phyloP scores from a whole-genome alignment of 2,797 vertebrate genomes.

The Masticophis lateralis region DNA sequence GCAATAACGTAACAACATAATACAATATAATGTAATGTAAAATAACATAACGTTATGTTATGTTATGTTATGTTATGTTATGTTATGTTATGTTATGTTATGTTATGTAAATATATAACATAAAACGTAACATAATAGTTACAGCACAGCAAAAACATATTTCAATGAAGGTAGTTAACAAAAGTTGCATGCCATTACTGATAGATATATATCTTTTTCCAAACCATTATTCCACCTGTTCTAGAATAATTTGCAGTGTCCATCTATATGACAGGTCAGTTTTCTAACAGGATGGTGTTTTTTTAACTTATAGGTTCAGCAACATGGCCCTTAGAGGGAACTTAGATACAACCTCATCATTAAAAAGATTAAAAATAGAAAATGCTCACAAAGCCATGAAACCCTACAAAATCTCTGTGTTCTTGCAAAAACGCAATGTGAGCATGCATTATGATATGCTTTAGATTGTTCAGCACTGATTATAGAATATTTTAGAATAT shows the following conservation, averaged over 20 bases:
- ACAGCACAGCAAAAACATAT: neutral
- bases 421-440: neutral
- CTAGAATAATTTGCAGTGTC: neutral
- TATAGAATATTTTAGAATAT: neutral
- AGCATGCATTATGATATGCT: neutral
- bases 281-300: neutral
- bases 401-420: neutral
- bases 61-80: no score
- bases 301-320: neutral
- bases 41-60: neutral
- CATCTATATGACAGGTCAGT: neutral
- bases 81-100: no score
- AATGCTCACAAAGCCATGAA: neutral
- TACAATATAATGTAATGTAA: neutral
- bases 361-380: neutral
- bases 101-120: neutral
- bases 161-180: neutral
- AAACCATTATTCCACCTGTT: neutral
- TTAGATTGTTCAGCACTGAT: neutral
- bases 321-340: neutral
- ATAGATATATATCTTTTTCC: neutral
- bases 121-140: neutral
- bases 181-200: neutral
- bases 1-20: neutral
- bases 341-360: neutral